Conservation (phyloP, 2,888 invertebrate genomes). For the Pollenia griseotomentosa region DNA sequence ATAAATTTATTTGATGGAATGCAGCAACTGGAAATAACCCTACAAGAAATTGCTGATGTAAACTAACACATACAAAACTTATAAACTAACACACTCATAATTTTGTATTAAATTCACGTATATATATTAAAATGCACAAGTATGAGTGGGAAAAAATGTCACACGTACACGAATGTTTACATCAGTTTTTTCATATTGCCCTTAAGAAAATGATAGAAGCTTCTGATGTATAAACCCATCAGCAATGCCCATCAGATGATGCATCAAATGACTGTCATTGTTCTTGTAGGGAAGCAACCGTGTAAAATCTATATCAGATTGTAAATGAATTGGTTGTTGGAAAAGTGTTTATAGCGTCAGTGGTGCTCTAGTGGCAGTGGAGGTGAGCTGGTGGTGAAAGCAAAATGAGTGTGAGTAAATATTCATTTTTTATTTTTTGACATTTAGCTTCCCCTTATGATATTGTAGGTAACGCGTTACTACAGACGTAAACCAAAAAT, state of each 20-base stretch:
- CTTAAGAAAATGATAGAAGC: too few relatives aligned
- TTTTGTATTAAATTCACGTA: too few relatives aligned
- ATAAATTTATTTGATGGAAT: slow-evolving; percentile 69
- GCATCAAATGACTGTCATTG: too few relatives aligned
- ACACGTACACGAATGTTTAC: too few relatives aligned
- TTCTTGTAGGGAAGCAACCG: slow-evolving; percentile 17
- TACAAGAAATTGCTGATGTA: too few relatives aligned
- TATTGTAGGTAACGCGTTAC: neutral
- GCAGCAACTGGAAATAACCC: slow-evolving; percentile 54
- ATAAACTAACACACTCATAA: too few relatives aligned
- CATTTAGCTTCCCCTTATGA: slow-evolving; percentile 34
- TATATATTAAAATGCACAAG: too few relatives aligned
- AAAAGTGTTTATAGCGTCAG: slow-evolving; percentile 9
- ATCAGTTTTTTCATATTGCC: too few relatives aligned
- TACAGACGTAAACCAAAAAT: slow-evolving; percentile 39
- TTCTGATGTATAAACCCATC: too few relatives aligned
- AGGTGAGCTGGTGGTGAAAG: neutral
- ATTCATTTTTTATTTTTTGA: slow-evolving; percentile 38
- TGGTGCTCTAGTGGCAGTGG: neutral
- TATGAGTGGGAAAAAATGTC: too few relatives aligned
- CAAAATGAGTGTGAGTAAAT: slow-evolving; percentile 1
- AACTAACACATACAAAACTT: too few relatives aligned
- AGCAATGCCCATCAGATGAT: too few relatives aligned
- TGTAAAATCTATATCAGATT: slow-evolving; percentile 26
- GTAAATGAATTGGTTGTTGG: slow-evolving; percentile 15